These are phyloP conservation scores for Caenorhabditis inopinata DNA, from an alignment of 1,140 invertebrate genomes.

Conservation along the genomic window DNA sequence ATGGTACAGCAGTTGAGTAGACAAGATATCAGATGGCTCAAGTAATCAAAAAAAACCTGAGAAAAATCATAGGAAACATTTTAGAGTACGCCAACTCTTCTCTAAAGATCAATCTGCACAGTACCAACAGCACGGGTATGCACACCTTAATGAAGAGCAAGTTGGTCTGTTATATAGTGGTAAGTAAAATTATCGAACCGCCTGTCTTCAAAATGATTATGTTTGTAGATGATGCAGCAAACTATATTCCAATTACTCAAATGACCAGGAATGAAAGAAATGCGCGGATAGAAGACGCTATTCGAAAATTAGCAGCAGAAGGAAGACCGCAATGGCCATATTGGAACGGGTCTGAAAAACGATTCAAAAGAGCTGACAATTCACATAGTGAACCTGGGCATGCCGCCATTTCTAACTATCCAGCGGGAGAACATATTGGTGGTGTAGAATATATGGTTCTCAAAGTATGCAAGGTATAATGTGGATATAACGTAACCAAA, in stretches of 20 bases:
- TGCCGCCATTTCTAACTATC: background rate
- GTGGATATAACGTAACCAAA: background rate
- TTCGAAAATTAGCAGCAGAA: background rate
- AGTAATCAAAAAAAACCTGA: background rate
- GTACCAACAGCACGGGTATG: background rate
- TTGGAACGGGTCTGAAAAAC: background rate
- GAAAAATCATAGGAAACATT: background rate
- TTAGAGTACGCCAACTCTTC: slow-evolving; percentile 7
- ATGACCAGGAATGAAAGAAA: background rate
- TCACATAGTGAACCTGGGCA: background rate
- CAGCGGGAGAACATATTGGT: background rate
- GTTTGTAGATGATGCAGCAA: background rate
- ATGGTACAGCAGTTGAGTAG: slow-evolving; percentile 39
- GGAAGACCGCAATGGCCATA: background rate
- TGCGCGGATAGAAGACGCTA: background rate
- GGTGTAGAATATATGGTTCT: background rate
- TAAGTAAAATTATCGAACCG: no score
- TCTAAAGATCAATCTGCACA: background rate
- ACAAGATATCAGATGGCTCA: slow-evolving; percentile 37
- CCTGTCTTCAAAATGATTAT: no score
- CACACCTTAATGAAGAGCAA: background rate
- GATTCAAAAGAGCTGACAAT: background rate
- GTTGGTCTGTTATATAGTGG: background rate
- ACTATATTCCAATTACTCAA: background rate
- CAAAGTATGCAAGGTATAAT: background rate